phyloP scores from a whole-genome alignment of 2,888 invertebrate species.

The Idaea dimidiata region DNA sequence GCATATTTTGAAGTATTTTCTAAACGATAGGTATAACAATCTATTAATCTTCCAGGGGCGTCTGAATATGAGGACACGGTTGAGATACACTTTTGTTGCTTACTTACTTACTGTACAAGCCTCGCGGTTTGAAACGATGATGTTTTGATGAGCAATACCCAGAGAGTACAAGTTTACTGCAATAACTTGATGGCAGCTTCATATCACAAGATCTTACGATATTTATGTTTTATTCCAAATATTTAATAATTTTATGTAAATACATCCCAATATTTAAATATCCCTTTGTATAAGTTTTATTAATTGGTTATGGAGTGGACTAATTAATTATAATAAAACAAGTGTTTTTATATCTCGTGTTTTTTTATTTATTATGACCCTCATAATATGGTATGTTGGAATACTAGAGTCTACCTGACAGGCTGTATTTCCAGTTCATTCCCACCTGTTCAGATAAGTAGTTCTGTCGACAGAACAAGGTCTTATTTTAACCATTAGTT shows the following conservation, averaged over 20 bases:
- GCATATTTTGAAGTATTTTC: too few relatives aligned
- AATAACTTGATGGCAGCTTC: slow-evolving; percentile 49
- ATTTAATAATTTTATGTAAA: slow-evolving; percentile 46
- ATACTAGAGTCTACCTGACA: too few relatives aligned
- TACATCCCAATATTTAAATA: slow-evolving; percentile 57
- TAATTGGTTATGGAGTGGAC: slow-evolving; percentile 64
- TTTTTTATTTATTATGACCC: too few relatives aligned
- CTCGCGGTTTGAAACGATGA: slow-evolving; percentile 44
- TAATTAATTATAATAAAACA: slow-evolving; percentile 50
- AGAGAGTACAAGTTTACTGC: slow-evolving; percentile 60
- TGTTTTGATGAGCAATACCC: slow-evolving; percentile 66
- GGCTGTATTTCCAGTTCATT: too few relatives aligned
- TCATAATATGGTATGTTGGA: too few relatives aligned
- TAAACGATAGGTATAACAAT: too few relatives aligned
- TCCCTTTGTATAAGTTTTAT: slow-evolving; percentile 60
- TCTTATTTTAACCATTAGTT: too few relatives aligned
- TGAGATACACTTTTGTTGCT: too few relatives aligned
- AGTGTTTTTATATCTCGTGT: slow-evolving; percentile 20
- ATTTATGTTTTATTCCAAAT: slow-evolving; percentile 50
- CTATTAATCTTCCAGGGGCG: too few relatives aligned
- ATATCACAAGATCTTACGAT: slow-evolving; percentile 50
- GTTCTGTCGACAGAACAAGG: too few relatives aligned
- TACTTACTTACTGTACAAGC: slow-evolving; percentile 37
- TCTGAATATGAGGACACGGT: too few relatives aligned
- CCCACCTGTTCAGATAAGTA: too few relatives aligned